Conservation (phyloP, 2,797 vertebrate species). For the Poliocrania exsul region DNA sequence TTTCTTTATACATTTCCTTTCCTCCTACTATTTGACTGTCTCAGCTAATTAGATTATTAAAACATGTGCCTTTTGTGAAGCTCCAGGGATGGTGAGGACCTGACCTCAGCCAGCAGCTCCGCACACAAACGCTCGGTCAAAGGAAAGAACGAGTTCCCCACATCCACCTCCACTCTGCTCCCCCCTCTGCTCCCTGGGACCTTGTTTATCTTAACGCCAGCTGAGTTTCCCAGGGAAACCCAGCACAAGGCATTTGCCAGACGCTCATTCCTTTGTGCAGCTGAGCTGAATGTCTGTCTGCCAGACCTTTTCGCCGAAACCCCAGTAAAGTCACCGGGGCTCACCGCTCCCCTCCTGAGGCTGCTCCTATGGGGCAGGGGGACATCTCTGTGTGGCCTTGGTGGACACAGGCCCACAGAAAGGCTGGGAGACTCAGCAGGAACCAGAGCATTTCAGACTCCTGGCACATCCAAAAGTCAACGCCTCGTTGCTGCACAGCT, state of each 20-base stretch:
- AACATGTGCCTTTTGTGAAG: background rate
- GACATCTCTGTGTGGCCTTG: background rate
- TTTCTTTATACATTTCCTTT: slow-evolving; percentile 32
- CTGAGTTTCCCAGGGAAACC: slow-evolving; percentile 48
- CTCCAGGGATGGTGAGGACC: background rate
- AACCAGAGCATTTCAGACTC: background rate
- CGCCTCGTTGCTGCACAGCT: background rate
- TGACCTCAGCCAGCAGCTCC: background rate
- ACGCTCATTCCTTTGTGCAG: background rate
- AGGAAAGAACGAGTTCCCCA: background rate
- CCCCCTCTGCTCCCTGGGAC: background rate
- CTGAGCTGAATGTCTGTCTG: background rate
- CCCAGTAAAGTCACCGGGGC: background rate
- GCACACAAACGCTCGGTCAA: background rate
- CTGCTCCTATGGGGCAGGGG: background rate
- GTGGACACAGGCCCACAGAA: background rate
- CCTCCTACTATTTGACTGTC: background rate
- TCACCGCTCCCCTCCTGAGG: background rate
- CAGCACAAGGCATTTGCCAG: background rate
- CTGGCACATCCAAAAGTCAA: background rate
- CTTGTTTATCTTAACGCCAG: slow-evolving; percentile 3
- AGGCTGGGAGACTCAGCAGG: background rate
- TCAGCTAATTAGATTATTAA: slow-evolving; percentile 12
- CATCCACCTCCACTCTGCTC: background rate
- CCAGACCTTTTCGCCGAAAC: accelerated